phyloP scores from a whole-genome alignment of 1,140 invertebrate genomes.

The Apis laboriosa region DNA sequence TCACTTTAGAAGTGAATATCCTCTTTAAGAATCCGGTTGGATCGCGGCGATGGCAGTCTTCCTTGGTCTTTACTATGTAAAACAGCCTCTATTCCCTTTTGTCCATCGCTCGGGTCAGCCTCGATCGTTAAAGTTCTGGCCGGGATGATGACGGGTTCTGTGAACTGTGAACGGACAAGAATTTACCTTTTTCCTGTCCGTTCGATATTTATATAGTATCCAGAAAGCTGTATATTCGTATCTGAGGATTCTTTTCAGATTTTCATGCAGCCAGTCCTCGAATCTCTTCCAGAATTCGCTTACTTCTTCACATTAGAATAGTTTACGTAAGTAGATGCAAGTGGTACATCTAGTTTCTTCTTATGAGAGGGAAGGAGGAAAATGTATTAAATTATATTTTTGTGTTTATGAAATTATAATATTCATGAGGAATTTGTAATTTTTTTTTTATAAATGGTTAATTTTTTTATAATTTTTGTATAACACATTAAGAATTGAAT shows the following conservation, averaged over 20 bases:
- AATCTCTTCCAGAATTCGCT: not conserved
- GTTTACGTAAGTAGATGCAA: no score
- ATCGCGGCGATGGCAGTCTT: slow-evolving; percentile 22
- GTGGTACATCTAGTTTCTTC: no score
- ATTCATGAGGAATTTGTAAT: no score
- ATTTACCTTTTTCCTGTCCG: slow-evolving; percentile 46
- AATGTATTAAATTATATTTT: no score
- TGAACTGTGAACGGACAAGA: slow-evolving; percentile 41
- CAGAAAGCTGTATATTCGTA: slow-evolving; percentile 30
- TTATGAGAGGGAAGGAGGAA: no score
- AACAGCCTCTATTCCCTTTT: slow-evolving; percentile 66
- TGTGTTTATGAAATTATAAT: no score
- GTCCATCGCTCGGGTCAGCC: slow-evolving; percentile 50
- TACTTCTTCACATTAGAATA: not conserved
- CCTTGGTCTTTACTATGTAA: slow-evolving; percentile 68
- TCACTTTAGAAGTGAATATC: slow-evolving; percentile 31
- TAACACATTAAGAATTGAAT: no score
- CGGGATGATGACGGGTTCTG: slow-evolving; percentile 1
- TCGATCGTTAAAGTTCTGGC: slow-evolving; percentile 63
- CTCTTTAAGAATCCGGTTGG: slow-evolving; percentile 59
- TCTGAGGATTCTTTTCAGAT: slow-evolving; percentile 54
- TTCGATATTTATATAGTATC: slow-evolving; percentile 71
- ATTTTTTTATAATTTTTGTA: no score
- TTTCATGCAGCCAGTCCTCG: slow-evolving; percentile 37
- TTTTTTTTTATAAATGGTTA: no score